Evolutionary conservation across 2,113 vertebrate genomes (phyloP), one percentile per base, ranked within the genome.

Genomic region (Menura novaehollandiae): DNA sequence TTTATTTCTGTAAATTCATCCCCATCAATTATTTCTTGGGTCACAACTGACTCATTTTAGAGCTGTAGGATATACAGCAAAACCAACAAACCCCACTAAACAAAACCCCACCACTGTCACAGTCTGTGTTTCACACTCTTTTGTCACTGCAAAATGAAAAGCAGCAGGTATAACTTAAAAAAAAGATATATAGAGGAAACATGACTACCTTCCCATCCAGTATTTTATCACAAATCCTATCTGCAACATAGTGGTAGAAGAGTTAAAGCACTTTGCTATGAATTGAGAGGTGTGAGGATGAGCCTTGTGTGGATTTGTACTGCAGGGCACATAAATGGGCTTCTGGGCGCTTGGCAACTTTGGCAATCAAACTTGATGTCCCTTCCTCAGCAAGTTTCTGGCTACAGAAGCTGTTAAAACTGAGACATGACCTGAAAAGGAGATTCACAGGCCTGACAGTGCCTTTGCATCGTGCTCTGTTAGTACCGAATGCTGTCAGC

Each of bases 1-100:
- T 79, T 96, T 93, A 95, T 95, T 97, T 97, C 80, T 93, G 63
- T 82, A 89, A 96, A 96, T 92, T 72, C 64, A 68, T 84, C 23
- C 60, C 88, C 66, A 76, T 55, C 83, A 91, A 93, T 92, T 93
- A 94, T 69, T 93, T 89, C 51, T 62, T 60, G 80, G 88, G 93
- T 86, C 89, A 94, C 67, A 93, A 91, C 74, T 71, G 81, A 91
- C 74, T 91, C 52, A 91, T 74, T 95, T 75, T 51, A 35, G 71
- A 92, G 43, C 81, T 69, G 69, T 10, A 80, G 52, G 35, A 76
- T 55, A 75, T 23, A 55, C 59, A 80, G 80, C 35, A 84, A 68
- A 86, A 28, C 15, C 72, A 86, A 68, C 28, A 88, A 80, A 62
- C 53, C 2, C 8, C 16, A 35, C 43, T 26, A 87, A 92, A 81